phyloP scores from a whole-genome alignment of 2,888 invertebrate genomes.

The Lacanobia wlatinum region DNA sequence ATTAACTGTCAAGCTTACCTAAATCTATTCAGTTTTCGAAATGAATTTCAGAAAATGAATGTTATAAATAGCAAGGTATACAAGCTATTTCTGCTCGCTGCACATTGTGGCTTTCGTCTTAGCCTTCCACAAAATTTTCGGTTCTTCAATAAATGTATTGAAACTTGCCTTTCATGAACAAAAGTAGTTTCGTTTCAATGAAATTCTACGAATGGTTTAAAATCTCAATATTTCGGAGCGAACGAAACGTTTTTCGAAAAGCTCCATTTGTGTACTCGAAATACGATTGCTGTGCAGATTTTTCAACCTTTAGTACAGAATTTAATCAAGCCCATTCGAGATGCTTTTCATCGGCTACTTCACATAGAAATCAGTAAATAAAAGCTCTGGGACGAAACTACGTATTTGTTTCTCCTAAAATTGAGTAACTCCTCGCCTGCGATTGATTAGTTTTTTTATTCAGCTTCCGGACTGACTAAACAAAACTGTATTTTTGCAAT shows the following conservation, averaged over 20 bases:
- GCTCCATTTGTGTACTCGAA: constrained; percentile 32
- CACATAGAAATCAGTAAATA: constrained; percentile 37
- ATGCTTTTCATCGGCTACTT: constrained; percentile 41
- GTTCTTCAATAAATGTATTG: constrained; percentile 12
- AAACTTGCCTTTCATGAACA: constrained; percentile 38
- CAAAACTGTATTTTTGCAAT: background rate
- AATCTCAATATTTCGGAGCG: constrained; percentile 45
- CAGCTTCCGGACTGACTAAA: background rate
- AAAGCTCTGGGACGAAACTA: constrained; percentile 16
- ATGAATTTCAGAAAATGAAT: background rate
- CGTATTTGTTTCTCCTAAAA: constrained; percentile 4
- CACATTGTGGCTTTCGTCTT: background rate
- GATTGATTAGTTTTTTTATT: background rate
- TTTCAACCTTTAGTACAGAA: constrained; percentile 39
- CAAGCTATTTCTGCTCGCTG: background rate
- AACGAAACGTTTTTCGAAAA: constrained; percentile 25
- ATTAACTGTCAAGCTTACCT: background rate
- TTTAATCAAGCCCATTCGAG: constrained; percentile 54
- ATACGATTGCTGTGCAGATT: constrained; percentile 27
- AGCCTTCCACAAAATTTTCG: background rate
- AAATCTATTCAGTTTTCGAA: background rate
- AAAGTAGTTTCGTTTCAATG: constrained; percentile 29
- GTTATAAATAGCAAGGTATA: background rate
- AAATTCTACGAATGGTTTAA: constrained; percentile 18
- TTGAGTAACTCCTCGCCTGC: background rate